Base-by-base conservation (phyloP, 2,888 invertebrate species). In the Pteria penguin region DNA sequence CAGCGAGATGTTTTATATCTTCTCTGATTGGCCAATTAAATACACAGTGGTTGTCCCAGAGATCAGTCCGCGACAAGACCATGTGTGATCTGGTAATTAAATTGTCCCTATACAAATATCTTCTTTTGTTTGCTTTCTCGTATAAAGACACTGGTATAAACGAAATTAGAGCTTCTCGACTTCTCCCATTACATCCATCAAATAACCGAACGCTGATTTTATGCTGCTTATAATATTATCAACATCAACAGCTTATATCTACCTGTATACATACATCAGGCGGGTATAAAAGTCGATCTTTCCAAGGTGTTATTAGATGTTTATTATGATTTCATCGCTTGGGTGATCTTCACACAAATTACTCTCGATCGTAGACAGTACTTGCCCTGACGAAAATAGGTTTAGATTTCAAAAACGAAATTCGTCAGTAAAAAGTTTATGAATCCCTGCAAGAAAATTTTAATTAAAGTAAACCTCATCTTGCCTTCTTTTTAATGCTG, bases 1-100 rank as follows among this genome's bases (percentile, higher is more conserved):
- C 83, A 72, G 79, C 73, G 82, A 75, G 71, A 77, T 76, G 66
- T 77, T 70, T 68, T 69, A 66, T 55, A 63, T 60, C 33, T 31
- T 29, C 67, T 63, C 52, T 72, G 74, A 82, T 84, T 82, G 84
- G 82, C 70, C 55, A 63, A 14, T 29, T 22, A 32, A 57, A 26
- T 75, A 57, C 58, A 75, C 57, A 55, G 73, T 60, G 67, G 67
- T 67, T 60, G 57, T 45, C 72, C 45, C 66, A 52, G 58, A 32
- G 69, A 69, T 63, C 31, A 33, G 58, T 61, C 45, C 52, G 62
- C 36, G 31, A 52, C 69, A 55, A 62, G 36, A 65, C 61, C 75
- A 73, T 77, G 76, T 77, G 69, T 63, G 72, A 65, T 60, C 60
- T 52, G 36, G 58, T 77, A 77, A 77, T 77, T 73, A 77, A 65